phyloP scores from a whole-genome alignment of 2,888 invertebrate genomes.

The Polymixis lichenea region DNA sequence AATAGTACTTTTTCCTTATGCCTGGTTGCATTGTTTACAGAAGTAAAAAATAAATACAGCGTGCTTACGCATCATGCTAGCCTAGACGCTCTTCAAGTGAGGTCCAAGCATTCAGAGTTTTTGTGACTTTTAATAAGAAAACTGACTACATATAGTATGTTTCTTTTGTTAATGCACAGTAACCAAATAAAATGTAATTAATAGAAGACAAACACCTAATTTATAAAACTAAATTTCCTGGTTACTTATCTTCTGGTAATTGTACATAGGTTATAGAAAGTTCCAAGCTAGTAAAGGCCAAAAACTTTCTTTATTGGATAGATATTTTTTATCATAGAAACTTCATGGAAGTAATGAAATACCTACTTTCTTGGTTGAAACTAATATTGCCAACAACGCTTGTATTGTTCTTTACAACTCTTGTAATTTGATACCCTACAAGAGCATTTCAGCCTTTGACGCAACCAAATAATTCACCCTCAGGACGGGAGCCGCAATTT shows the following conservation, averaged over 20 bases:
- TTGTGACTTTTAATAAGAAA: neutral
- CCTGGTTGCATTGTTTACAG: neutral
- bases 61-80: neutral
- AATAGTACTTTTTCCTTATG: no score
- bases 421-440: constrained; percentile 21
- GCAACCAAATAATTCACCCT: constrained; percentile 31
- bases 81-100: neutral
- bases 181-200: no score
- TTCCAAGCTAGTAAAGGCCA: neutral
- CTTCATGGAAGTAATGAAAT: neutral
- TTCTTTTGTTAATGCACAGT: neutral
- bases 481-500: constrained; percentile 23
- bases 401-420: constrained; percentile 4
- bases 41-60: neutral
- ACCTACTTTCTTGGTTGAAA: neutral
- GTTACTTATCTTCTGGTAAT: no score
- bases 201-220: no score
- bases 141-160: neutral
- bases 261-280: neutral
- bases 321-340: neutral
- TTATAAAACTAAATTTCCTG: no score
- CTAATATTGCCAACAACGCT: constrained; percentile 19
- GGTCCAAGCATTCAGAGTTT: neutral
- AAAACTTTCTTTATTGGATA: neutral
- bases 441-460: constrained; percentile 30